Evolutionary conservation across 2,888 invertebrate species (phyloP), one percentile per base, ranked within the genome.

Genomic region (Clostera curtula): DNA sequence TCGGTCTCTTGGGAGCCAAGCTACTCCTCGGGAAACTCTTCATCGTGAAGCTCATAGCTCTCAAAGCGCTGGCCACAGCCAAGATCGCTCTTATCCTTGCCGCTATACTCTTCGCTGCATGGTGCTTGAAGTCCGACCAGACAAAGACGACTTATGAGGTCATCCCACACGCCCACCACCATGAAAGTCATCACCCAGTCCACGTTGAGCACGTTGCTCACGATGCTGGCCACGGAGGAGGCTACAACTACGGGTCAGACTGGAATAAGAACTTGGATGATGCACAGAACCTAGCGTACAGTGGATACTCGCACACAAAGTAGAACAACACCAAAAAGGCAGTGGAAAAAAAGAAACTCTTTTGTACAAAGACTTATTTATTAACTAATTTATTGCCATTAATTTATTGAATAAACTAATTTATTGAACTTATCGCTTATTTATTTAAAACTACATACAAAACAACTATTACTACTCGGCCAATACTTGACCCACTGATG

Each of bases 31-130:
- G 80, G 3, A 83, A 83, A 25, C 86, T 94, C 29, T 85, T 93
- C 68, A 91, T 92, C 65, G 80, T 93, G 57, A 94, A 94, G 71
- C 82, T 93, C 19, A 85, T 93, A 36, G 93, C 93, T 5, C 87
- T 94, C 70, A 94, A 94, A 72, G 93, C 93, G 5, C 84, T 94
- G 31, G 85, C 93, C 20, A 88, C 93, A 39, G 93, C 93, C 46
- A 94, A 94, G 82, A 88, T 93, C 43, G 93, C 93, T 1, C 73
- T 94, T 5, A 86, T 93, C 41, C 85, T 94, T 19, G 89, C 92
- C 18, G 88, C 87, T 29, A 87, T 93, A 45, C 89, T 93, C 49
- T 73, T 82, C 42, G 69, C 73, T 1, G 82, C 82, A 2, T 77
- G 66, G 57, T 80, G 82, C 33, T 37, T 83, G 46, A 83, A 83